phyloP scores from a whole-genome alignment of 2,113 vertebrate genomes.

The Sitta europaea region DNA sequence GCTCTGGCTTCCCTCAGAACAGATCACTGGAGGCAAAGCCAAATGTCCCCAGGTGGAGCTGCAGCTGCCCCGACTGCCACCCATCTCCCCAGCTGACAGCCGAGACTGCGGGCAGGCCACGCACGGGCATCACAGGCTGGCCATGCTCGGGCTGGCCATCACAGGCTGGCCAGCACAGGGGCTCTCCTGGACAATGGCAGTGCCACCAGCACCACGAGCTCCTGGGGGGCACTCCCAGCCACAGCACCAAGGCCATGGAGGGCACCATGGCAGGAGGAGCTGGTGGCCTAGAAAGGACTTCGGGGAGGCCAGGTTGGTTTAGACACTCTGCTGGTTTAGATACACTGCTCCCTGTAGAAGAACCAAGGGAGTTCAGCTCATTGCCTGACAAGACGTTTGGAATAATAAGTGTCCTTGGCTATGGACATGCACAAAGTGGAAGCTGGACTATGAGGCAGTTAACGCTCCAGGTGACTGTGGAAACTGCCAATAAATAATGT shows the following conservation, averaged over 20 bases:
- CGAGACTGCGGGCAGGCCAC: neutral
- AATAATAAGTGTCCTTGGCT: neutral
- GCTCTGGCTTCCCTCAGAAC: neutral
- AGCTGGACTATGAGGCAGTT: neutral
- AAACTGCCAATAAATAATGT: neutral
- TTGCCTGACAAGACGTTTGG: neutral
- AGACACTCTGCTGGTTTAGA: neutral
- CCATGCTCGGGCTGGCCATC: no score
- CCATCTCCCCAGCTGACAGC: neutral
- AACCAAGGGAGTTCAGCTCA: rapidly evolving
- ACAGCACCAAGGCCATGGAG: rapidly evolving
- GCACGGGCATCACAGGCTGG: neutral
- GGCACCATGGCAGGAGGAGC: rapidly evolving
- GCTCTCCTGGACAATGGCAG: neutral
- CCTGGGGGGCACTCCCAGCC: rapidly evolving
- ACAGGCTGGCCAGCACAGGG: rapidly evolving
- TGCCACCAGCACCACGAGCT: rapidly evolving
- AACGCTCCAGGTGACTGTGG: neutral
- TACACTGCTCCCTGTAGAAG: rapidly evolving
- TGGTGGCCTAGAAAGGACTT: neutral
- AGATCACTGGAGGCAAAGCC: neutral
- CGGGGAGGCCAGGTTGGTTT: neutral
- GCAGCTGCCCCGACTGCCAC: rapidly evolving
- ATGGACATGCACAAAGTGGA: rapidly evolving
- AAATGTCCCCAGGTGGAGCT: rapidly evolving